phyloP scores from a whole-genome alignment of 1,140 invertebrate species.

The Formica selysi region DNA sequence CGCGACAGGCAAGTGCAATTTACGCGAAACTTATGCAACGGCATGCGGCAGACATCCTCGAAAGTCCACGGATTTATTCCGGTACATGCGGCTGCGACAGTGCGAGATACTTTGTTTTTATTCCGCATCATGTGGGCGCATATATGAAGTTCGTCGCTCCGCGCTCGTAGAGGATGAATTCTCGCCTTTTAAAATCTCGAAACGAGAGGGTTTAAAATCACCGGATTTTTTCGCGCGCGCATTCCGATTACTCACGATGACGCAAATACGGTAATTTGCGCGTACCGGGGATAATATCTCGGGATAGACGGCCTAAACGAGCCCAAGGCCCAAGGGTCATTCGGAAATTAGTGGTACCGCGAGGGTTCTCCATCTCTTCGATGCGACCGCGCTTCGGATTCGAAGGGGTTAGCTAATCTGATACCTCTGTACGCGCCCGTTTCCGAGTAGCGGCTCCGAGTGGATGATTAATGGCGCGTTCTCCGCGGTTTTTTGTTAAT shows the following conservation, averaged over 20 bases:
- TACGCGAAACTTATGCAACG: conserved; percentile 79
- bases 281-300: conserved; percentile 44
- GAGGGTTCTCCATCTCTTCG: conserved; percentile 67
- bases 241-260: neutral
- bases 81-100: conserved; percentile 72
- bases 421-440: conserved; percentile 77
- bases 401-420: conserved; percentile 83
- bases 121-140: conserved; percentile 71
- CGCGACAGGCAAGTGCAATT: conserved; percentile 64
- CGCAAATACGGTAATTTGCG: conserved; percentile 39
- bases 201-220: neutral
- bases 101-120: conserved; percentile 76
- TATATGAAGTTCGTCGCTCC: conserved; percentile 62
- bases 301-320: conserved; percentile 36
- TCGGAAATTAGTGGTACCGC: conserved; percentile 77
- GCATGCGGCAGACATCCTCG: conserved; percentile 82
- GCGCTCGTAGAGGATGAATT: neutral
- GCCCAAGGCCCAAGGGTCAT: conserved; percentile 61
- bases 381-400: conserved; percentile 59
- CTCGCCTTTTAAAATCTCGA: neutral
- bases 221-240: neutral
- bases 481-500: conserved; percentile 83
- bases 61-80: conserved; percentile 81
- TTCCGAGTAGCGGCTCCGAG: conserved; percentile 76
- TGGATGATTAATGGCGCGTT: conserved; percentile 83